phyloP scores from a whole-genome alignment of 2,888 invertebrate genomes.

The Caenorhabditis panamensis region DNA sequence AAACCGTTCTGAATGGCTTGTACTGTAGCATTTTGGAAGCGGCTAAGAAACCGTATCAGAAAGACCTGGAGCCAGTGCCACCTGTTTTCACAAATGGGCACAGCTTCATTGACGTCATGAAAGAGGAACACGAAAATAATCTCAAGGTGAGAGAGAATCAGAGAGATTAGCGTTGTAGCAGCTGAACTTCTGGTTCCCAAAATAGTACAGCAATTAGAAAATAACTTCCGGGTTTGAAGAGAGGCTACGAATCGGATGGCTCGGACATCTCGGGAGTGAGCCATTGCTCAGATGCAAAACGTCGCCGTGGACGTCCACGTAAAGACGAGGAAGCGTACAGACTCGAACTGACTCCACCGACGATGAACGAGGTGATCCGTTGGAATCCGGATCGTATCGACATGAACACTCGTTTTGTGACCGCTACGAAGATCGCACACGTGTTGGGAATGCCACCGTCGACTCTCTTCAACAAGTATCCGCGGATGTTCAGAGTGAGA shows the following conservation, averaged over 20 bases:
- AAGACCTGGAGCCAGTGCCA: conserved; percentile 30
- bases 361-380: conserved; percentile 70
- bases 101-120: conserved; percentile 22
- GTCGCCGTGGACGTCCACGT: conserved; percentile 60
- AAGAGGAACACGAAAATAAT: conserved; percentile 47
- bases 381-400: conserved; percentile 78
- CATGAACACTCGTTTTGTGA: conserved; percentile 69
- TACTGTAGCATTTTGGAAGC: conserved; percentile 75
- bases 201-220: not conserved
- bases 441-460: conserved; percentile 63
- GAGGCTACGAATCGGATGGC: conserved; percentile 66
- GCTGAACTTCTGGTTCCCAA: too few relatives aligned
- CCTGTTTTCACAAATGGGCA: conserved; percentile 31
- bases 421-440: conserved; percentile 71
- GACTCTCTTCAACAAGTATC: conserved; percentile 72
- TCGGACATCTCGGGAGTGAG: conserved; percentile 61
- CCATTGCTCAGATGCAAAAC: conserved; percentile 58
- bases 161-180: too few relatives aligned
- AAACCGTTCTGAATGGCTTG: conserved; percentile 72
- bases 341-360: conserved; percentile 74
- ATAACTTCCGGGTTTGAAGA: conserved; percentile 28
- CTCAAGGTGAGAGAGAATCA: conserved; percentile 30
- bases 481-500: conserved; percentile 73
- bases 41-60: conserved; percentile 73
- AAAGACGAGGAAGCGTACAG: conserved; percentile 72